These are phyloP conservation scores for Brachypodius melanocephalos DNA, from an alignment of 2,113 vertebrate genomes.

Conservation along the genomic window DNA sequence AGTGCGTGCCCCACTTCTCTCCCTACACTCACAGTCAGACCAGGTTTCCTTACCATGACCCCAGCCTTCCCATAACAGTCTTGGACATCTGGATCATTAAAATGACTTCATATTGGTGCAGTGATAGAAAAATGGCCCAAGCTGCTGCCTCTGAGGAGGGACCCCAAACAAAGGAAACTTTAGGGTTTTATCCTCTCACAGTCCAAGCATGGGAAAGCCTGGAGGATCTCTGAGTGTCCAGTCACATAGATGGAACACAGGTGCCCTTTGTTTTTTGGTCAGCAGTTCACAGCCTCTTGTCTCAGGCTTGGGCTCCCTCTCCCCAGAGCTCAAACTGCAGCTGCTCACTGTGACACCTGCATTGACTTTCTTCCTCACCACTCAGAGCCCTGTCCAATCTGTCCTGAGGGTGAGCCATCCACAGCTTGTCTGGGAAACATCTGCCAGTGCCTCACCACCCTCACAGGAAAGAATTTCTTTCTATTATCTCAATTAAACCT, in stretches of 20 bases:
- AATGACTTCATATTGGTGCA: background rate
- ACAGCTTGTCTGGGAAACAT: background rate
- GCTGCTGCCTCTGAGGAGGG: background rate
- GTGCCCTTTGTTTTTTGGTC: background rate
- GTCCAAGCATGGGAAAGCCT: background rate
- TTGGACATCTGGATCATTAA: background rate
- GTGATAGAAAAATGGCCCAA: accelerated
- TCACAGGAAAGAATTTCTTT: background rate
- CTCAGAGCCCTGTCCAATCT: background rate
- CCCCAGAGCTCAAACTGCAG: background rate
- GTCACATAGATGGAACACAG: background rate
- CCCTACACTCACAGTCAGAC: background rate
- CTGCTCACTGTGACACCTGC: accelerated
- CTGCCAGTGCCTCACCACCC: background rate
- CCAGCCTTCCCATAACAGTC: background rate
- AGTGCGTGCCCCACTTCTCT: background rate
- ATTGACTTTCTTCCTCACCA: background rate
- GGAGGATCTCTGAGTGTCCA: background rate
- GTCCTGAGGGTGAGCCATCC: background rate
- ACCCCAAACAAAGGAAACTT: accelerated
- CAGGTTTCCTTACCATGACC: background rate
- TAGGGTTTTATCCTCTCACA: background rate
- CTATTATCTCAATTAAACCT: background rate
- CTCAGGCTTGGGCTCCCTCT: background rate
- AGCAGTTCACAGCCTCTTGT: background rate